phyloP scores from a whole-genome alignment of 2,797 vertebrate species.

The Steatocranus sp. region DNA sequence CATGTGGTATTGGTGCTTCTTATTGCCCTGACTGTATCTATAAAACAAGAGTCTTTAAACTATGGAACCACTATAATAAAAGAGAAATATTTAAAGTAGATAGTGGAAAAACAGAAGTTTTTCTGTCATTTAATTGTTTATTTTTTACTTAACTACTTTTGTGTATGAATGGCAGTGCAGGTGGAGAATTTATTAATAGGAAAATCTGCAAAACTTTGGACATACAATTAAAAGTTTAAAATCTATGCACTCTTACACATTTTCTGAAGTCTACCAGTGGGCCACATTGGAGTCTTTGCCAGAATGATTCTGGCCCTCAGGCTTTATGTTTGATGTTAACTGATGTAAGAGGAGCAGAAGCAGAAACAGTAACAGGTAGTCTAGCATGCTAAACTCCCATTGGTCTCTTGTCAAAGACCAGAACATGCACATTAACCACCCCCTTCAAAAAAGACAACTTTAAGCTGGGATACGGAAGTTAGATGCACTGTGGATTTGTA shows the following conservation, averaged over 20 bases:
- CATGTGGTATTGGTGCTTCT: not conserved
- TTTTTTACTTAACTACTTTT: not conserved
- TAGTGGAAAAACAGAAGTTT: not conserved
- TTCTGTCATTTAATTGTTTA: not conserved
- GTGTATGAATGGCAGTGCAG: not conserved
- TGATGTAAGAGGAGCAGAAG: not conserved
- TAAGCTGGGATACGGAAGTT: accelerated
- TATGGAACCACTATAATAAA: not conserved
- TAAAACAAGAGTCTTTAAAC: not conserved
- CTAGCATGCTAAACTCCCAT: not conserved
- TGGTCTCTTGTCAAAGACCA: not conserved
- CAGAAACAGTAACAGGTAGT: not conserved
- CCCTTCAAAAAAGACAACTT: not conserved
- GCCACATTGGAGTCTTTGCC: not conserved
- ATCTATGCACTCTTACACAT: not conserved
- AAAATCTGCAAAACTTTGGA: not conserved
- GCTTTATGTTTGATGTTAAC: not conserved
- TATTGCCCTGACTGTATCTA: not conserved
- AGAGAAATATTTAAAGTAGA: not conserved
- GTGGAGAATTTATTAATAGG: not conserved
- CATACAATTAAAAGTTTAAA: not conserved
- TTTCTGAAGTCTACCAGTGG: not conserved
- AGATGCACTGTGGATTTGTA: not conserved
- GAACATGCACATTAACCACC: not conserved
- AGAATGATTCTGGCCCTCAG: not conserved